Percentiles rank a stretch among this genome's conserved stretches.
Conservation (phyloP, 2,113 vertebrate species). For the Chlorodrepanis virens region DNA sequence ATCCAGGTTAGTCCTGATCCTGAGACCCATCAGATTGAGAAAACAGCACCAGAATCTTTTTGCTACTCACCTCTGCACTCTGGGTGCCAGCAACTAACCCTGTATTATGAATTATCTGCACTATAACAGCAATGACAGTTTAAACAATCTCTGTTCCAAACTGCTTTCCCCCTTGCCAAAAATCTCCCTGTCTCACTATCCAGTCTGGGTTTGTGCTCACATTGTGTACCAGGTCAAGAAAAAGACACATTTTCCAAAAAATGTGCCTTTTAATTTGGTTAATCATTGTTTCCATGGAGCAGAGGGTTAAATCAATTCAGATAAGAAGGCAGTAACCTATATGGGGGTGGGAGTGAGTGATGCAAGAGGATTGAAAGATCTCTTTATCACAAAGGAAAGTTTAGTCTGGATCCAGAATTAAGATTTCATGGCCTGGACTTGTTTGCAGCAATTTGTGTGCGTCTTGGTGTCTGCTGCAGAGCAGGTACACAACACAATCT, state of each 20-base stretch:
- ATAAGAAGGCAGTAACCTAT: not conserved
- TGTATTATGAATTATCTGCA: not conserved
- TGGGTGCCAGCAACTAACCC: not conserved
- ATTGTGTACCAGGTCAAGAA: not conserved
- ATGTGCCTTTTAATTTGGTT: not conserved
- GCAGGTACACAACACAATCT: not conserved
- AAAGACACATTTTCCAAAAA: fast-evolving
- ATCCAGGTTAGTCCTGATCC: not conserved
- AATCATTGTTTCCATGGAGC: not conserved
- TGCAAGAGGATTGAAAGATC: not conserved
- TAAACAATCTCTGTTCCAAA: not conserved
- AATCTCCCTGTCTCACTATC: not conserved
- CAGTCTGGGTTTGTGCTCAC: not conserved
- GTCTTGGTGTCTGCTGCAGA: not conserved
- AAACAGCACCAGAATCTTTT: not conserved
- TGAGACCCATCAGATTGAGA: not conserved
- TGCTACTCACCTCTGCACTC: not conserved
- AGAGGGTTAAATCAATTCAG: not conserved
- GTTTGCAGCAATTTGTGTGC: not conserved
- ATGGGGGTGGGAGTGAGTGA: not conserved
- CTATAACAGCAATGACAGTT: not conserved
- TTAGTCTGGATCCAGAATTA: not conserved
- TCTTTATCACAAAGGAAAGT: not conserved
- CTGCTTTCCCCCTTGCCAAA: not conserved
- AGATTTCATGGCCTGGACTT: not conserved